Base-by-base conservation (phyloP, 2,113 vertebrate species). In the Gopherus flavomarginatus region DNA sequence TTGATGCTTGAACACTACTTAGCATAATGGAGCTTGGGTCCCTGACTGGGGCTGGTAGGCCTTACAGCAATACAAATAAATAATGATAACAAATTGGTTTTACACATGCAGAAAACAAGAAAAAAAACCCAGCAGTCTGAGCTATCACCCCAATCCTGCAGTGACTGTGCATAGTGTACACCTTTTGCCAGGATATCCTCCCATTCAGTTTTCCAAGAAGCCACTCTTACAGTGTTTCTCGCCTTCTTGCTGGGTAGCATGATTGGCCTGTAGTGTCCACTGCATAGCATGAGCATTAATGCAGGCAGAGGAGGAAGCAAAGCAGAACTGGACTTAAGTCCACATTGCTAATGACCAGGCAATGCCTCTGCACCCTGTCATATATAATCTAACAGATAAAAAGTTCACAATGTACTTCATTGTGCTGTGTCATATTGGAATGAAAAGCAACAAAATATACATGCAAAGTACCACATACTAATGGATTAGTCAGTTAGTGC, bases 401-500 rank as follows among this genome's bases (percentile, higher is more conserved):
- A 2, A 59, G 24, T 4, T 78, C 27, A 42, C 35, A 27, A 38
- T 42, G 49, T 57, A 27, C 1, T 65, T 94, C 5, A 2, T 7
- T 81, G 59, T 38, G 2, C 5, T 82, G 35, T 57, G 59, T 79
- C 56, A 83, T 82, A 81, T 8, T 35, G 54, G 56, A 93, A 83
- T 79, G 35, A 87, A 97, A 90, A 42, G 13, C n/a, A 89, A 19
- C 57, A 81, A 92, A 75, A 54, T 3, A 1, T 50, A 21, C 21
- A 92, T 56, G 35, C 24, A 88, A 81, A 19, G 57, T 72, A n/a
- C 11, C 94, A 21, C n/a, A 89, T 57, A 56, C 27, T 54, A 84
- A 1, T 91, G 17, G 94, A 92, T 92, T 72, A 75, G 42, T 84
- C 6, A 84, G 62, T 77, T 42, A 59, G 4, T 80, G 65, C 90